Evolutionary conservation across 92 coral and sea anemone genomes (phyloP).

Genomic region (Chrysogorgia sp.): DNA sequence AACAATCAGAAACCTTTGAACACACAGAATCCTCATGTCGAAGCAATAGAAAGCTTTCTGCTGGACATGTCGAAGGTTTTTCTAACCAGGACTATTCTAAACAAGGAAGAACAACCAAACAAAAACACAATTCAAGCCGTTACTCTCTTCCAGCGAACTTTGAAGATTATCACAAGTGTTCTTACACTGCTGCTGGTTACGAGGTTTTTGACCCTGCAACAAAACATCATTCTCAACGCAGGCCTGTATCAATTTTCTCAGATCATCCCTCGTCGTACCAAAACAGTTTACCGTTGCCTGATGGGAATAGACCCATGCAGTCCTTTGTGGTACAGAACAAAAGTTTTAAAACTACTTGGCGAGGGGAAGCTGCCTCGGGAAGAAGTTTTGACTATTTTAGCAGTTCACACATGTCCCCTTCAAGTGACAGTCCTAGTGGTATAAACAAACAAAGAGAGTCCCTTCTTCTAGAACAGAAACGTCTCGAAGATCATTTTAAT

Average conservation of each 20-base stretch:
- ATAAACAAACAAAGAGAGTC: slow-evolving; percentile 17
- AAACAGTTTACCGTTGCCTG: neutral
- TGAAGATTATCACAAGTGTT: neutral
- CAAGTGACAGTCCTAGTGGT: neutral
- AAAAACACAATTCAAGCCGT: neutral
- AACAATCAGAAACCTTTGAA: slow-evolving; percentile 10
- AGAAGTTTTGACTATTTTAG: neutral
- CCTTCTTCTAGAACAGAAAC: slow-evolving; percentile 21
- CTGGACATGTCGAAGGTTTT: neutral
- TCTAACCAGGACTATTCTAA: neutral
- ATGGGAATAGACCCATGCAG: neutral
- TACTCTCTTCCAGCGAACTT: slow-evolving; percentile 37
- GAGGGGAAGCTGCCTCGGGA: too few species aligned
- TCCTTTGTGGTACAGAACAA: neutral
- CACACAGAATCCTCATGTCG: neutral
- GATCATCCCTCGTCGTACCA: neutral
- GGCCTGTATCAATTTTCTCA: neutral
- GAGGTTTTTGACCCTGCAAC: neutral
- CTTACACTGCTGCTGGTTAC: neutral
- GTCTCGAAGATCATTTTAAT: slow-evolving; percentile 20
- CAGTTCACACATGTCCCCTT: neutral
- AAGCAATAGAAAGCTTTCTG: neutral
- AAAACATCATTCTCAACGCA: neutral
- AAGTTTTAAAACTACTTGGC: neutral
- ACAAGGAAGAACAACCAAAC: neutral